phyloP scores from a whole-genome alignment of 2,888 invertebrate genomes.

The Chrysolina haemoptera region DNA sequence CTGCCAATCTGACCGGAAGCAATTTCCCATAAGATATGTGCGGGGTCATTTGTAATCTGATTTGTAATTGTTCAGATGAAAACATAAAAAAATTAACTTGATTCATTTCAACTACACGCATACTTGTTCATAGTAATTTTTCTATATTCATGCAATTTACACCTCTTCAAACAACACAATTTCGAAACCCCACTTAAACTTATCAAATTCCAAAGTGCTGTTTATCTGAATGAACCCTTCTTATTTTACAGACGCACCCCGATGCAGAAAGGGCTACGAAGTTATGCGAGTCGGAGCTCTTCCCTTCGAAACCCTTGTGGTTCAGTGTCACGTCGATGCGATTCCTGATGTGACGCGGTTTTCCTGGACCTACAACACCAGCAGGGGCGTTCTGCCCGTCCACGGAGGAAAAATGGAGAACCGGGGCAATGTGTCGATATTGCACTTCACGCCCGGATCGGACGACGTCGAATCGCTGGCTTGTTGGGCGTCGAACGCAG shows the following conservation, averaged over 20 bases:
- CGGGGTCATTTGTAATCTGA: too few relatives aligned
- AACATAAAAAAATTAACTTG: too few relatives aligned
- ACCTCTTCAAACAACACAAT: neutral
- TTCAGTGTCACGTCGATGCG: conserved; percentile 87
- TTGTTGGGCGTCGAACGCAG: conserved; percentile 90
- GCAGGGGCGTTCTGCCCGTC: conserved; percentile 81
- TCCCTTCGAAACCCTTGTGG: conserved; percentile 80
- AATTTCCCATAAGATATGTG: too few relatives aligned
- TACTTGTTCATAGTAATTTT: too few relatives aligned
- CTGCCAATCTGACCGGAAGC: too few relatives aligned
- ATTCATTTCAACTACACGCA: too few relatives aligned
- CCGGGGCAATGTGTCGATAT: conserved; percentile 70
- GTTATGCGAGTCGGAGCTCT: conserved; percentile 81
- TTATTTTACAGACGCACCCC: conserved; percentile 78
- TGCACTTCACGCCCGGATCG: conserved; percentile 74
- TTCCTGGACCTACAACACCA: conserved; percentile 90
- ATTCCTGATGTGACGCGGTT: conserved; percentile 82
- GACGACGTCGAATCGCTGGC: conserved; percentile 85
- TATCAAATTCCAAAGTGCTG: neutral
- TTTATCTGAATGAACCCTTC: conserved; percentile 24
- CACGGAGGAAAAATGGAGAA: conserved; percentile 75
- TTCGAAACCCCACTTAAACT: neutral
- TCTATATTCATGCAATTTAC: too few relatives aligned
- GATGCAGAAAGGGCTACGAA: conserved; percentile 82
- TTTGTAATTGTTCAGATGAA: too few relatives aligned